phyloP scores from a whole-genome alignment of 2,113 vertebrate genomes.

The Hassar affinis region DNA sequence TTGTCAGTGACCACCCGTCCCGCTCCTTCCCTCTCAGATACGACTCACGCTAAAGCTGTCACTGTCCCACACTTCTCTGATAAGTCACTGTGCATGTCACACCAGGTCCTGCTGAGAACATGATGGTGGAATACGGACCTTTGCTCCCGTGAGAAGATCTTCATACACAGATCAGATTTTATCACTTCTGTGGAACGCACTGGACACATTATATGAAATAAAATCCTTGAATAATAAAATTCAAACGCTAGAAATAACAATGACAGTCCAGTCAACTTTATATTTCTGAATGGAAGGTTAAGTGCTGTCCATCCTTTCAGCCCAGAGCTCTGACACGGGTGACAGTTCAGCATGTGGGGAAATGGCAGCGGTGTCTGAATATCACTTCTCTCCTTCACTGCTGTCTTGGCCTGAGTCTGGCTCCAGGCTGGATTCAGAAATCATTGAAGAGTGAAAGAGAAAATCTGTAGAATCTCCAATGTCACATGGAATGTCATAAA shows the following conservation, averaged over 20 bases:
- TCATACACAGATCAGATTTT: conserved; percentile 29
- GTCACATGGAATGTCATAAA: conserved; percentile 27
- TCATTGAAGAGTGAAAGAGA: conserved; percentile 43
- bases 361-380: not conserved
- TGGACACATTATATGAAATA: conserved; percentile 24
- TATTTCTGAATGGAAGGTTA: conserved; percentile 5
- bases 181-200: conserved; percentile 5
- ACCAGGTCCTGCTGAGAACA: conserved; percentile 23
- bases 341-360: conserved; percentile 1
- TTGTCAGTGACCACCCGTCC: conserved; percentile 18
- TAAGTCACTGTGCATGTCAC: conserved; percentile 35
- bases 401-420: not conserved
- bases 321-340: not conserved
- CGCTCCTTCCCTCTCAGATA: conserved; percentile 24
- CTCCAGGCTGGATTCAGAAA: conserved; percentile 30
- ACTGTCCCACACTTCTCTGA: conserved; percentile 32
- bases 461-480: conserved; percentile 37
- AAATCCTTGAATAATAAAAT: conserved; percentile 27
- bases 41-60: conserved; percentile 45
- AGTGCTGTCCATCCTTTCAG: not conserved
- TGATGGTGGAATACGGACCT: conserved; percentile 19
- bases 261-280: not conserved
- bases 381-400: conserved; percentile 7
- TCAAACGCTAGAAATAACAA: conserved; percentile 4
- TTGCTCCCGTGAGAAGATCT: not conserved